Evolutionary conservation across 2,113 vertebrate genomes (phyloP).

Genomic region (Blennius ocellaris): DNA sequence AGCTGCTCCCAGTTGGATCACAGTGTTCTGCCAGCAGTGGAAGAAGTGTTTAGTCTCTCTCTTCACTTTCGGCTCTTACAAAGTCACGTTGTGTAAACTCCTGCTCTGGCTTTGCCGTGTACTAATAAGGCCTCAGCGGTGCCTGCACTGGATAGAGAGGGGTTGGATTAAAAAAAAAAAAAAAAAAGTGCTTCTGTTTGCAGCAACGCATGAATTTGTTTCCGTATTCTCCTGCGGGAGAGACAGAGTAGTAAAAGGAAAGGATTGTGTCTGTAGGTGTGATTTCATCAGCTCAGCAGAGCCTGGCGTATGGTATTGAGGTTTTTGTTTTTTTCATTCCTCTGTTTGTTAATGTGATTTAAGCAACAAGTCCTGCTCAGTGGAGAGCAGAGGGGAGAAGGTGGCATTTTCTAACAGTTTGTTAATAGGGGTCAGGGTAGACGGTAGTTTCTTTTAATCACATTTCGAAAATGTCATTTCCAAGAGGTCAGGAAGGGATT

Average conservation of each 20-base stretch:
- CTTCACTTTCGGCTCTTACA: conserved; percentile 40
- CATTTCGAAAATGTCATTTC: conserved; percentile 46
- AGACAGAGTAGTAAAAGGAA: conserved; percentile 1
- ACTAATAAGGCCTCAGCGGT: conserved; percentile 48
- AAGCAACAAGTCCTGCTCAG: conserved; percentile 57
- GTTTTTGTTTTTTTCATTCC: conserved; percentile 58
- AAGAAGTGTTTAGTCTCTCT: conserved; percentile 54
- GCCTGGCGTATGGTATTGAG: conserved; percentile 1
- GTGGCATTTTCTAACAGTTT: conserved; percentile 22
- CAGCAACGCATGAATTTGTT: not conserved
- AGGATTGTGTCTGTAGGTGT: conserved; percentile 43
- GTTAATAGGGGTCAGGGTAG: conserved; percentile 49
- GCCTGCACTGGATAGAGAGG: not conserved
- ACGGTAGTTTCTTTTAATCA: conserved; percentile 43
- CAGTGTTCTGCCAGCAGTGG: conserved; percentile 51
- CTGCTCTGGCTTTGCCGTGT: conserved; percentile 19
- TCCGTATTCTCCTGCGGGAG: conserved; percentile 18
- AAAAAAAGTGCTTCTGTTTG: conserved; percentile 6
- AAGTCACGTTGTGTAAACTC: conserved; percentile 57
- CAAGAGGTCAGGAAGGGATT: conserved; percentile 21
- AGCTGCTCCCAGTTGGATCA: conserved; percentile 68
- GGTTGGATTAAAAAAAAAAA: not conserved
- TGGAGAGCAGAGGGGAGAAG: conserved; percentile 12
- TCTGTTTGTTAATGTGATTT: conserved; percentile 61
- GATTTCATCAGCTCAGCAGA: conserved; percentile 54